Evolutionary conservation across 2,888 invertebrate genomes (phyloP).

Genomic region (Sisyra nigra): DNA sequence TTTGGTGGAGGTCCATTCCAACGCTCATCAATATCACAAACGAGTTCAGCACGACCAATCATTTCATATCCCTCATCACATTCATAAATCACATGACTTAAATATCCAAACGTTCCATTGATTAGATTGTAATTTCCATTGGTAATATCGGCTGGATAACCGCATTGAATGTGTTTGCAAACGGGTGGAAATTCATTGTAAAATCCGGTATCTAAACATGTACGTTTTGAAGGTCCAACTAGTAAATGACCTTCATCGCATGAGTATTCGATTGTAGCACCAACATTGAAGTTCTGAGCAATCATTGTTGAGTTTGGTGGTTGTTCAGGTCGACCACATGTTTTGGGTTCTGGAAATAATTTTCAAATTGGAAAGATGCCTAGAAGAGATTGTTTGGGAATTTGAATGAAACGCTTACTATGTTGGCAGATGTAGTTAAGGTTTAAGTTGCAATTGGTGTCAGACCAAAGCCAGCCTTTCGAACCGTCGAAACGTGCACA

Average conservation of each 20-base stretch:
- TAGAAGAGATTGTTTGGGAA: neutral
- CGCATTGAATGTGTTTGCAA: slow-evolving; percentile 89
- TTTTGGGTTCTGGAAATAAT: slow-evolving; percentile 54
- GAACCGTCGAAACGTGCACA: slow-evolving; percentile 85
- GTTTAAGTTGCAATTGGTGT: slow-evolving; percentile 70
- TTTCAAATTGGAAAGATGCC: neutral
- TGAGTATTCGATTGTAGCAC: slow-evolving; percentile 65
- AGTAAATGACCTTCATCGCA: slow-evolving; percentile 77
- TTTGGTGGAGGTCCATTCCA: slow-evolving; percentile 89
- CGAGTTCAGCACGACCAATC: slow-evolving; percentile 64
- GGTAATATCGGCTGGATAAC: slow-evolving; percentile 69
- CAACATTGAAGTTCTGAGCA: slow-evolving; percentile 61
- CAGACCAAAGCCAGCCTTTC: slow-evolving; percentile 90
- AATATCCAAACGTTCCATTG: slow-evolving; percentile 75
- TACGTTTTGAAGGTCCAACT: slow-evolving; percentile 68
- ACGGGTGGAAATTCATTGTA: slow-evolving; percentile 88
- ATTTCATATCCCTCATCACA: slow-evolving; percentile 76
- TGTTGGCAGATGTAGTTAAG: slow-evolving; percentile 89
- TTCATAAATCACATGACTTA: slow-evolving; percentile 69
- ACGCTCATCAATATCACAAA: slow-evolving; percentile 81
- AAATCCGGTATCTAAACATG: slow-evolving; percentile 81
- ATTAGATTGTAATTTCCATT: slow-evolving; percentile 68
- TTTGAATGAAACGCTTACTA: slow-evolving; percentile 40
- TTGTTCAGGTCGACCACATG: slow-evolving; percentile 83
- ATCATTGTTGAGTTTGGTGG: slow-evolving; percentile 84